Evolutionary conservation across 1,140 invertebrate genomes (phyloP).

Genomic region (Cataglyphis hispanica): DNA sequence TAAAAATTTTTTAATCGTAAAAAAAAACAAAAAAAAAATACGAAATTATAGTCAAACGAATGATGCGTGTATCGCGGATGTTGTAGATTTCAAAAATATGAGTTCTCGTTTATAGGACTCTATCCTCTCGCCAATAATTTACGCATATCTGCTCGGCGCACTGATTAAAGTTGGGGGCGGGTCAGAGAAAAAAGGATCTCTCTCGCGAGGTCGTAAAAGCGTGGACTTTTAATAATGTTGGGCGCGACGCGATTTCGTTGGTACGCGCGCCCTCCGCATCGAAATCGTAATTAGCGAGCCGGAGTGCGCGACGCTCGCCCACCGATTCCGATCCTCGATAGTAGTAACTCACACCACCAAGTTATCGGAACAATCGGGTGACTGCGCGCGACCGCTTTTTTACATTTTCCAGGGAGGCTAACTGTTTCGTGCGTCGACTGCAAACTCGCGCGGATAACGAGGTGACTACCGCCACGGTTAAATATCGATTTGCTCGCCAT

Average conservation of each 20-base stretch:
- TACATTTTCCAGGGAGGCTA: conserved; percentile 34
- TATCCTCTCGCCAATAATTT: conserved; percentile 60
- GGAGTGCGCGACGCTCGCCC: conserved; percentile 31
- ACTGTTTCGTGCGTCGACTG: conserved; percentile 50
- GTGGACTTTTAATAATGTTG: conserved; percentile 76
- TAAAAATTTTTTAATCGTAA: neutral
- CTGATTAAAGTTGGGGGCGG: conserved; percentile 62
- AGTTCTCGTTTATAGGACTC: neutral
- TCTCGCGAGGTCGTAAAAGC: conserved; percentile 52
- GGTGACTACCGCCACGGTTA: conserved; percentile 37
- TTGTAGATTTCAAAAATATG: neutral
- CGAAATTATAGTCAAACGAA: conserved; percentile 10
- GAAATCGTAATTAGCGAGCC: conserved; percentile 71
- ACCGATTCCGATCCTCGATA: conserved; percentile 41
- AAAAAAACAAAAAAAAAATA: neutral
- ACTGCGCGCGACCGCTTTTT: conserved; percentile 28
- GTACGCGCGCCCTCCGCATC: conserved; percentile 49
- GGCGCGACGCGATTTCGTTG: conserved; percentile 50
- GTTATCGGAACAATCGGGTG: conserved; percentile 45
- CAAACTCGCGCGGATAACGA: conserved; percentile 43
- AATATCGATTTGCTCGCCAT: conserved; percentile 53
- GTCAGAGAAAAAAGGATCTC: neutral
- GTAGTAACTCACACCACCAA: neutral
- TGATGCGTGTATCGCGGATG: neutral
- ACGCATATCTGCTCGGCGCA: conserved; percentile 56